Evolutionary conservation across 2,113 vertebrate species (phyloP).

Genomic region (Pangasianodon hypophthalmus): DNA sequence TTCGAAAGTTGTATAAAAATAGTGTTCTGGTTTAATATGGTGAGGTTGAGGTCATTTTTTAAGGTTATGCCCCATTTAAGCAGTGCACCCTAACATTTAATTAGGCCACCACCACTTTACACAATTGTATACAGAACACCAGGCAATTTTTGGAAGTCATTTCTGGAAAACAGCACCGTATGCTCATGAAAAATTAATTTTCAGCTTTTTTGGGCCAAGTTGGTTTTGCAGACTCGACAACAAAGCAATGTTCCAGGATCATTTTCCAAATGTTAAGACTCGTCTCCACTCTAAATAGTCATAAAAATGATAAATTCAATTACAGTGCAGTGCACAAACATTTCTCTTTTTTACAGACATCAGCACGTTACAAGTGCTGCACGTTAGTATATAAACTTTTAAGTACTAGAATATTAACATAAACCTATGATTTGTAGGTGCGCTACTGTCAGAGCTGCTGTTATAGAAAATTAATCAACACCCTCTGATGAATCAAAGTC

Average conservation of each 20-base stretch:
- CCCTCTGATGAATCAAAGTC: background rate
- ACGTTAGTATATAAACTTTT: background rate
- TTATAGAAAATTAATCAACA: background rate
- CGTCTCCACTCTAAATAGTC: slow-evolving; percentile 11
- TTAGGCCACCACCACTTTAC: background rate
- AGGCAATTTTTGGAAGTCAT: background rate
- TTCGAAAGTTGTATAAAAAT: background rate
- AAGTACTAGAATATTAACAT: too few relatives aligned
- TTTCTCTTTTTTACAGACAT: background rate
- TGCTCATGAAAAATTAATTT: slow-evolving; percentile 20
- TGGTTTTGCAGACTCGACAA: background rate
- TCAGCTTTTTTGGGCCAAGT: background rate
- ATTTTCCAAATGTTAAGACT: background rate
- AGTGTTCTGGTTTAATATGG: background rate
- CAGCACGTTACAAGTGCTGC: background rate
- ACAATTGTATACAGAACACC: background rate
- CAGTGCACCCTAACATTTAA: background rate
- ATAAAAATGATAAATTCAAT: background rate
- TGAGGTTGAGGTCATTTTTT: background rate
- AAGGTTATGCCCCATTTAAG: background rate
- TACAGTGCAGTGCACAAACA: background rate
- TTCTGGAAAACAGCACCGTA: background rate
- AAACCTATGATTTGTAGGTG: too few relatives aligned
- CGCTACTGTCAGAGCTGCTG: background rate
- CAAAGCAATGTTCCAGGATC: background rate